Evolutionary conservation across 2,113 vertebrate genomes (phyloP).

Genomic region (Centropristis striata): DNA sequence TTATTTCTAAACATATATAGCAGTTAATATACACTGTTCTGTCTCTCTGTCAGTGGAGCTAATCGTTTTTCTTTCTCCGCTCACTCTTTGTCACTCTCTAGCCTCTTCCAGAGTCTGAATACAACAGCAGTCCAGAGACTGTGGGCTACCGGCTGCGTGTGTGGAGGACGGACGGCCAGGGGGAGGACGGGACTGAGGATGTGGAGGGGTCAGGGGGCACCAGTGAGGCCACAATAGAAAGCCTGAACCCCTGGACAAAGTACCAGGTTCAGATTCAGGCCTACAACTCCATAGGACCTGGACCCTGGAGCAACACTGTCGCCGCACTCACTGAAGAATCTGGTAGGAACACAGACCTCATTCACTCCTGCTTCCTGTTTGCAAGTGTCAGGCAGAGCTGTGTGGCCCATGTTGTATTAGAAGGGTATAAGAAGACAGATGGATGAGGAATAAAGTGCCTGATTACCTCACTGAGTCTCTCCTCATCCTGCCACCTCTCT

Average conservation of each 20-base stretch:
- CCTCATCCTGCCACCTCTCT: slow-evolving; percentile 42
- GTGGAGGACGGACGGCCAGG: slow-evolving; percentile 82
- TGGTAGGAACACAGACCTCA: slow-evolving; percentile 80
- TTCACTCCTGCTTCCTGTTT: slow-evolving; percentile 35
- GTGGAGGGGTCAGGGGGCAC: slow-evolving; percentile 77
- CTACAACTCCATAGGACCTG: slow-evolving; percentile 93
- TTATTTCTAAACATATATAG: not conserved
- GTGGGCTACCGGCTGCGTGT: slow-evolving; percentile 91
- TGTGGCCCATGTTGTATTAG: slow-evolving; percentile 12
- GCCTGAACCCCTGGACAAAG: slow-evolving; percentile 91
- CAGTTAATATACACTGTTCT: not conserved
- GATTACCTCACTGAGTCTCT: slow-evolving; percentile 48
- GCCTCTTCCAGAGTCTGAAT: slow-evolving; percentile 91
- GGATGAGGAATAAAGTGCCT: slow-evolving; percentile 50
- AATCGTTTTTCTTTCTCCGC: not conserved
- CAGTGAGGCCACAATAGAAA: slow-evolving; percentile 88
- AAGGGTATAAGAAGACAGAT: slow-evolving; percentile 41
- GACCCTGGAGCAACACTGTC: slow-evolving; percentile 91
- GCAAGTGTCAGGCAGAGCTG: slow-evolving; percentile 32
- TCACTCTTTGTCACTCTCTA: slow-evolving; percentile 59
- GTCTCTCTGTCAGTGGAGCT: not conserved
- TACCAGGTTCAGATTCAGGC: slow-evolving; percentile 94
- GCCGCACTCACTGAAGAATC: slow-evolving; percentile 90
- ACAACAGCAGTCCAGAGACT: slow-evolving; percentile 93
- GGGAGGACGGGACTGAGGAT: slow-evolving; percentile 73